Conservation (phyloP, 1,140 invertebrate genomes). For the Halictus rubicundus region DNA sequence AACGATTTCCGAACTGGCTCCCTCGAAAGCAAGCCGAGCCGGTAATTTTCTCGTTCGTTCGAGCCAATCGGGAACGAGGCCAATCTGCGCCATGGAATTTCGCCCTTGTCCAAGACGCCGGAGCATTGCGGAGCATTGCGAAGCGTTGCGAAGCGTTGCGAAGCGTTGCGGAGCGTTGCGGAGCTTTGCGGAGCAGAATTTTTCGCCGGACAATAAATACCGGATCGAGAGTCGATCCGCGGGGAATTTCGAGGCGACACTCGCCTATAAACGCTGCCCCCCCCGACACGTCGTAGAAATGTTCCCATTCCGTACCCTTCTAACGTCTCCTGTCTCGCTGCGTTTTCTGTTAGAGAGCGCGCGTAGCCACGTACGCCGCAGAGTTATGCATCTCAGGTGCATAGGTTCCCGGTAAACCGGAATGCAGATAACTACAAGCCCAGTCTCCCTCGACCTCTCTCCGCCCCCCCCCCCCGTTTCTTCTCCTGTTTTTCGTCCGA, state of each 20-base stretch:
- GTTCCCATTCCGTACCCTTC: constrained; percentile 31
- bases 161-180: too few relatives aligned
- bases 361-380: background rate
- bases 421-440: constrained; percentile 74
- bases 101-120: background rate
- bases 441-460: constrained; percentile 20
- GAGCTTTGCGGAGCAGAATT: background rate
- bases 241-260: constrained; percentile 33
- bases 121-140: background rate
- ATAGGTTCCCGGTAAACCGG: constrained; percentile 74
- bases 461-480: constrained; percentile 35
- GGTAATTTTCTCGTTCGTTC: constrained; percentile 9
- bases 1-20: constrained; percentile 5
- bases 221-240: constrained; percentile 29
- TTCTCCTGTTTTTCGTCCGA: constrained; percentile 41
- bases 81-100: background rate
- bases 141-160: constrained; percentile 10
- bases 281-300: constrained; percentile 28
- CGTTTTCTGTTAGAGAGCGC: constrained; percentile 26
- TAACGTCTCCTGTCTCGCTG: constrained; percentile 43
- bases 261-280: constrained; percentile 23
- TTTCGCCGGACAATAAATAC: constrained; percentile 21
- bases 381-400: constrained; percentile 76
- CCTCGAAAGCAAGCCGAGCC: background rate
- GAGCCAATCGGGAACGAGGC: constrained; percentile 8